phyloP scores from a whole-genome alignment of 1,140 invertebrate species.

The Leptopilina clavipes region DNA sequence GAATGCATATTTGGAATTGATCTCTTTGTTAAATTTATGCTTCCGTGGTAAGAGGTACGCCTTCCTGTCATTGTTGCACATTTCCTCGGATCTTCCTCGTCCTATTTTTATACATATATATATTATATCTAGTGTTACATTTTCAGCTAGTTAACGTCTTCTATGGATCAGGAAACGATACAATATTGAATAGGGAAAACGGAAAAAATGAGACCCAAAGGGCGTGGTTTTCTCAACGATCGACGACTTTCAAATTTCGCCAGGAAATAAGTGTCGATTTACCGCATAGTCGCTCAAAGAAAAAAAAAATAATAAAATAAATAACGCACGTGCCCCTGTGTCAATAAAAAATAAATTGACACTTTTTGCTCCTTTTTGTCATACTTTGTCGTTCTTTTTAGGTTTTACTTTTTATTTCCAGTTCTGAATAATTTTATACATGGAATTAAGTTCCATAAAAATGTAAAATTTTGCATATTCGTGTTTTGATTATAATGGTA shows the following conservation, averaged over 20 bases:
- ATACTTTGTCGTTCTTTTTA: too few species aligned
- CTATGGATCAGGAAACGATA: slow-evolving; percentile 25
- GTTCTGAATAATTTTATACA: too few species aligned
- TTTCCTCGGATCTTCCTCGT: slow-evolving; percentile 20
- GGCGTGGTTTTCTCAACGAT: slow-evolving; percentile 1
- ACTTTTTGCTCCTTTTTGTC: too few species aligned
- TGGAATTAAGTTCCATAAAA: too few species aligned
- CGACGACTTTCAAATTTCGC: slow-evolving; percentile 11
- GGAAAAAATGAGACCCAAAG: background rate
- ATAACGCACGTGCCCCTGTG: background rate
- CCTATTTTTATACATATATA: background rate
- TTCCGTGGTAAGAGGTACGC: slow-evolving; percentile 24
- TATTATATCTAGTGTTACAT: slow-evolving; percentile 16
- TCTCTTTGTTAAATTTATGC: slow-evolving; percentile 7
- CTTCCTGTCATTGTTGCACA: slow-evolving; percentile 21
- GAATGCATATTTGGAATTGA: slow-evolving; percentile 9
- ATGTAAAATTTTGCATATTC: too few species aligned
- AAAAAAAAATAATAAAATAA: background rate
- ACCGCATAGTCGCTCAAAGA: background rate
- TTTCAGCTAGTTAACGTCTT: background rate
- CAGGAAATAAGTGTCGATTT: slow-evolving; percentile 31
- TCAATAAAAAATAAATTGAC: too few species aligned
- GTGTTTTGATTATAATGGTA: too few species aligned
- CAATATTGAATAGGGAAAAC: slow-evolving; percentile 15
- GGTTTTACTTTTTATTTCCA: too few species aligned